Evolutionary conservation across 1,140 invertebrate genomes (phyloP), one percentile per base, ranked within the genome.

Genomic region (Drosophila pruinosa): DNA sequence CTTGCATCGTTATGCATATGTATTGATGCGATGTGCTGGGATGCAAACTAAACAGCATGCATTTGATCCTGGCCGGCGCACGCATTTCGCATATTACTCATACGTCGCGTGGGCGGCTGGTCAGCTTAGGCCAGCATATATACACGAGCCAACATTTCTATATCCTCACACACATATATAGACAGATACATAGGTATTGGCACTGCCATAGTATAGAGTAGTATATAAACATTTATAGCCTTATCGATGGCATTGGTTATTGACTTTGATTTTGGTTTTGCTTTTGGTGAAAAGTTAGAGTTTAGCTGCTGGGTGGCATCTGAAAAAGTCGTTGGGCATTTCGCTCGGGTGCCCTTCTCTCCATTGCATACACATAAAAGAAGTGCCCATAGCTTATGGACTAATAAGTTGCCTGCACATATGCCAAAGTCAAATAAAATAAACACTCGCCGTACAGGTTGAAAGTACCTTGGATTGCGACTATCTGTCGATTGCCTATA

Each of bases 161-260:
- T 24, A 31, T 10, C 59, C 10, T 1, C 26, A 28, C 28, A 31
- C 38, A 34, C 7, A 14, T 43, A 58, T 19, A 45, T 14, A 41
- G 26, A 7, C 24, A 57, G 2, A 43, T 19, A 54, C 8, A 24
- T 15, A 48, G 10, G 43, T 24, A 26, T 47, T 34, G 6, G n/a
- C n/a, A 3, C 31, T 36, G 28, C 26, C 22, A 38, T 43, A 47
- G 31, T 12, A 34, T 6, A 10, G 17, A 19, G 39, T 45, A 45
- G 19, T 22, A 19, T 28, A 67, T 28, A 45, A 65, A 77, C 61
- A 65, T 77, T 81, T 86, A 80, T 86, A 62, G 71, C 71, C 50
- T 80, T 88, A 82, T 86, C 78, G 78, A 75, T 86, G 82, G 82
- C 82, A 88, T 88, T 88, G 82, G 78, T 74, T 89, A 88, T 88